Conservation (phyloP, 1,140 invertebrate species). For the Drosophila sturtevanti region DNA sequence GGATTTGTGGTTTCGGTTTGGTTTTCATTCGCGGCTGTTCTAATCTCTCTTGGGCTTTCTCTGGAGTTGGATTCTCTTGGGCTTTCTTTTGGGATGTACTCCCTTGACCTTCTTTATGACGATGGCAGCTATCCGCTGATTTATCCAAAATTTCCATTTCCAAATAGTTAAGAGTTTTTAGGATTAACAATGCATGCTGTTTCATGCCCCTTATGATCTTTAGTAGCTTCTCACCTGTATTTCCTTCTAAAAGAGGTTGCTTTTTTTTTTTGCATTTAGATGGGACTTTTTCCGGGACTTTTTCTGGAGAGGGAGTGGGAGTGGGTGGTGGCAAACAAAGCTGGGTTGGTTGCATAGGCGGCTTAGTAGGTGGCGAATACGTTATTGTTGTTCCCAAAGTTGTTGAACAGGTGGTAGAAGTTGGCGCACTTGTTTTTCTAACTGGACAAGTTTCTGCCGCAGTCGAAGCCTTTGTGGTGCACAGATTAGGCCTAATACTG, state of each 20-base stretch:
- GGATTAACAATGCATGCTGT: constrained; percentile 27
- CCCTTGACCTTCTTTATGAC: background rate
- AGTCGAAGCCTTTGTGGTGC: background rate
- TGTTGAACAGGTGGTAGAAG: background rate
- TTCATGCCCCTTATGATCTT: constrained; percentile 26
- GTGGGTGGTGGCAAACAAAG: background rate
- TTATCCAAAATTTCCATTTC: constrained; percentile 39
- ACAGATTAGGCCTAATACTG: background rate
- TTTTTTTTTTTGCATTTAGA: background rate
- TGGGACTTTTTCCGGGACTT: background rate
- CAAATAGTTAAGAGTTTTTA: constrained; percentile 40
- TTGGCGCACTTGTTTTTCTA: background rate
- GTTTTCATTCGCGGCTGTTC: background rate
- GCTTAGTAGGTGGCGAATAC: background rate
- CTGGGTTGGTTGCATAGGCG: background rate
- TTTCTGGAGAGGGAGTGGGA: background rate
- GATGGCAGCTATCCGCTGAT: constrained; percentile 8
- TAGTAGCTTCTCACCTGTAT: constrained; percentile 5
- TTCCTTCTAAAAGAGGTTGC: background rate
- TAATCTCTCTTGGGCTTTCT: constrained; percentile 9
- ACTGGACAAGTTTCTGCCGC: background rate
- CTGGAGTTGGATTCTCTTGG: too few relatives aligned
- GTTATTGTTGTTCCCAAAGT: background rate
- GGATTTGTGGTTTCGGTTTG: background rate
- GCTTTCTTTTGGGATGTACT: background rate